Evolutionary conservation across 2,888 invertebrate genomes (phyloP), one percentile per base, ranked within the genome.

Genomic region (Drosophila phalerata): DNA sequence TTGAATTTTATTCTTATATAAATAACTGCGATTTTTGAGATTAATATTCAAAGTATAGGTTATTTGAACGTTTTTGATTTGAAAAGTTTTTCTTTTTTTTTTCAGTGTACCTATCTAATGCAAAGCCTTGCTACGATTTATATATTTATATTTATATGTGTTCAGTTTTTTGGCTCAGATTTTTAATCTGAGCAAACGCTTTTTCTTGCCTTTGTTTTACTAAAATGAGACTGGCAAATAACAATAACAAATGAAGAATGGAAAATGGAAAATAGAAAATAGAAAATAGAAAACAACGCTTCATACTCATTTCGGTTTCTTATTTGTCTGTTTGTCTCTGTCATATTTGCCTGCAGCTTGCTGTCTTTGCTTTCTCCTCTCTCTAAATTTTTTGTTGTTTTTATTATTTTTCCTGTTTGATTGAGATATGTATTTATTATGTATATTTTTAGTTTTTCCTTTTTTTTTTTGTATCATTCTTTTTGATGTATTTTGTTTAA

Each of bases 341-440:
- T 71, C 85, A 88, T 83, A 83, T 83, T 83, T 83, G 85, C 63
- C 73, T 88, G 71, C 79, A 77, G 84, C 73, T 74, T 43, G 60
- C 22, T 28, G 40, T 45, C 30, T 38, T 57, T 49, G 17, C 30
- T 17, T 25, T 62, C 42, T 47, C 43, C 55, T 17, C 19, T 28
- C 15, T 48, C 13, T 40, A 4, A 11, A 5, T 11, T 13, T 2
- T 4, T 5, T 30, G 38, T 15, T 13, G 2, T 4, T 5, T 30
- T 43, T 15, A 30, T 22, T 22, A 22, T 34, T 42, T 72, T 68
- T 73, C 73, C 65, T 72, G 79, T 86, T 86, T 85, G 89, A 84
- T 88, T 84, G 89, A 85, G 87, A 88, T 85, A 77, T 77, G 75
- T 79, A 86, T 85, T 88, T 85, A 88, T 87, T 83, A 84, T 84